Evolutionary conservation across 2,888 invertebrate species (phyloP), one percentile per base, ranked within the genome.

Genomic region (Seira ritae): DNA sequence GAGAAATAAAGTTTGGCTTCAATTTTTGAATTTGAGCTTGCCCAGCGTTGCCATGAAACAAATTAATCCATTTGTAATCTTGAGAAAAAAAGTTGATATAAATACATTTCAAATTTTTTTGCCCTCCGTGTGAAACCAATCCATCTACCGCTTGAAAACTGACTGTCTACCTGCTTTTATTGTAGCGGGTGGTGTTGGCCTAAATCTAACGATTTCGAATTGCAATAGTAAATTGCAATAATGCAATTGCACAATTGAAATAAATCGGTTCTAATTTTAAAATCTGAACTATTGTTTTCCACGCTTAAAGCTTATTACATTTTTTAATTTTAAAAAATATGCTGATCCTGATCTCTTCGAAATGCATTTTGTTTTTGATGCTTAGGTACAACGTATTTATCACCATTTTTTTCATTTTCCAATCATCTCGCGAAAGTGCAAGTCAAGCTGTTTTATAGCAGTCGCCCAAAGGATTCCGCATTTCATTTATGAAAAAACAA

Each of bases 361-460:
- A 12, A n/a, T 50, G 6, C 15, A 50, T n/a, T 50, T 31, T 4
- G 8, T 31, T 31, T 31, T 2, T 31, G 8, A 50, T 50, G 17
- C 6, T 50, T 50, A 50, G 50, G 50, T 50, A n/a, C 50, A 50
- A 50, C 2, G 31, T 31, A 31, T 31, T 31, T 31, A 50, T 50
- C 17, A 50, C 50, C n/a, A n/a, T 50, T 50, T 50, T 50, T 50
- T 15, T 50, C 50, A 50, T 50, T 50, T 50, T 50, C 50, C 50
- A 50, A 50, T 50, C 50, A 50, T 12, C 50, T 12, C 50, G 12
- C 17, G 50, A 50, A 50, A 50, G 50, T 50, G 50, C 50, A 50
- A 50, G 50, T 50, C 50, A 50, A 50, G 50, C 50, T 50, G 50
- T 50, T 50, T 50, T 50, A 50, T 50, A 8, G 50, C 12, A 8